Base-by-base conservation (phyloP, 2,113 vertebrate genomes). In the Chamaea fasciata region DNA sequence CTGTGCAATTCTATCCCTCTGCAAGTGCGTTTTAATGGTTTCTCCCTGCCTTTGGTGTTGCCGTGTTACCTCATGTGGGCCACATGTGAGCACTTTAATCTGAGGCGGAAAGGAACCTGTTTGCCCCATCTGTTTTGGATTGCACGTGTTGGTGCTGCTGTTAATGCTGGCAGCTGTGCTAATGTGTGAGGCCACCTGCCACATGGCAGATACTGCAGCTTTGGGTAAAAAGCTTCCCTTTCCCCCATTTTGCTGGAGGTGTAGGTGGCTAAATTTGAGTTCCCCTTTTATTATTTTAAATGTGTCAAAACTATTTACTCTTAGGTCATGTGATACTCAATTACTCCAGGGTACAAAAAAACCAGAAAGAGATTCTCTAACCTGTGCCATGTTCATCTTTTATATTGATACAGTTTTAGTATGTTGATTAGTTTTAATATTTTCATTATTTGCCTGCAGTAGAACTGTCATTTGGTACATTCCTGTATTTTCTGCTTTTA, bases 81-180 rank as follows among this genome's bases (percentile, higher is more conserved):
- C 73, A 73, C 15, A 30, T 68, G 91, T 74, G 94, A 84, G 94
- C 84, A 75, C 95, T 96, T 90, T 7, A 95, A 88, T 96, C 63
- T 88, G 92, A 94, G 82, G 94, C 27, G 0, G 86, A 89, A 74
- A 85, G 86, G 46, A 94, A 97, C 95, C 80, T 81, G 46, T 81
- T 73, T 86, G 85, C 68, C 89, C 97, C 97, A 97, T 98, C 97
- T 97, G 97, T 94, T 96, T 79, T 84, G 59, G 56, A 93, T 87
- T 93, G 96, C 96, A 93, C 91, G 95, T 96, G 95, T 96, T 95
- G 76, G 57, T 96, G 96, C 95, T 95, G 93, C 94, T 96, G 90
- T 96, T 94, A 69, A 68, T 87, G 93, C 94, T 94, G 95, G 94
- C 98, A 98, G 97, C 97, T 98, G 97, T 97, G 97, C 95, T 96